Conservation (phyloP, 1,140 invertebrate genomes). For the Phymorhynchus buccinoides region DNA sequence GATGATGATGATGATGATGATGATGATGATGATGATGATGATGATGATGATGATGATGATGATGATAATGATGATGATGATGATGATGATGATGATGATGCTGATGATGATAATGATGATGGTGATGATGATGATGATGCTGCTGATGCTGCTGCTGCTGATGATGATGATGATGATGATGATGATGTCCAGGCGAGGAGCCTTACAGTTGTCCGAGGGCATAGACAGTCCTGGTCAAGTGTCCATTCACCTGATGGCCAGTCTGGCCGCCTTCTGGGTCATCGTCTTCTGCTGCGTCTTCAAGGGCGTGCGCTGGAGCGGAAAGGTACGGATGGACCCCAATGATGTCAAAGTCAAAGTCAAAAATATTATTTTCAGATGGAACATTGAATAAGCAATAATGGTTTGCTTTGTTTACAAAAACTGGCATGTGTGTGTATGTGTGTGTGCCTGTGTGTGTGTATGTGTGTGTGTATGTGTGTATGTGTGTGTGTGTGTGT, state of each 20-base stretch:
- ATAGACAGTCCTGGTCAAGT: not conserved
- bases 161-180: too few species aligned
- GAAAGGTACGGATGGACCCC: too few species aligned
- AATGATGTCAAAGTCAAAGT: too few species aligned
- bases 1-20: constrained; percentile 4
- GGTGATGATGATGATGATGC: too few species aligned
- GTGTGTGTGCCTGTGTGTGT: too few species aligned
- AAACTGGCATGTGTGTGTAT: too few species aligned
- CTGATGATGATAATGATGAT: too few species aligned
- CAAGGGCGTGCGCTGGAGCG: constrained; percentile 23
- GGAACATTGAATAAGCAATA: too few species aligned
- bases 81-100: constrained; percentile 21
- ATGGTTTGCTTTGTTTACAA: too few species aligned
- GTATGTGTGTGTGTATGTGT: too few species aligned
- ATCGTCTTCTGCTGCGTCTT: constrained; percentile 4
- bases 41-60: constrained; percentile 22
- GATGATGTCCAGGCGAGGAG: not conserved
- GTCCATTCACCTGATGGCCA: not conserved
- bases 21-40: not conserved
- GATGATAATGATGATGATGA: constrained; percentile 23
- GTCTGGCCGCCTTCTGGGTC: constrained; percentile 19
- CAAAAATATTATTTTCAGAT: too few species aligned
- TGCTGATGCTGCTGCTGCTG: not conserved
- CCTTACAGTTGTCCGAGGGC: not conserved
- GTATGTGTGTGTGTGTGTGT: not conserved